Conservation (phyloP, 2,888 invertebrate species). For the Nymphalis urticae region DNA sequence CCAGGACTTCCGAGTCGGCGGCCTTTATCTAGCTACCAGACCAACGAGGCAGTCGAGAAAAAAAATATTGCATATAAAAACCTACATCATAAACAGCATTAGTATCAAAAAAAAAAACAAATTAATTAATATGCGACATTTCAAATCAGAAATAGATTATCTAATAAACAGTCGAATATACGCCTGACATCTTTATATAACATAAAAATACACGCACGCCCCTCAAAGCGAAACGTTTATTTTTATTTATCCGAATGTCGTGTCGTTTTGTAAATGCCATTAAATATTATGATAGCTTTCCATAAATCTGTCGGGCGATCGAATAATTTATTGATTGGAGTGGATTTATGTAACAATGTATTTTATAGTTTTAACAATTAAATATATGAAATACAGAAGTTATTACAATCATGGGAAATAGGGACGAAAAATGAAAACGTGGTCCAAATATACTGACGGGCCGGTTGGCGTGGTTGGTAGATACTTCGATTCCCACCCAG, state of each 20-base stretch:
- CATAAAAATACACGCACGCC: conserved; percentile 70
- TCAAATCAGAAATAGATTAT: conserved; percentile 45
- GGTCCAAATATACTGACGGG: no score
- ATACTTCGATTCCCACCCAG: no score
- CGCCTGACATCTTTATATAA: conserved; percentile 74
- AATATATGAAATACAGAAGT: neutral
- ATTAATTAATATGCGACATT: conserved; percentile 12
- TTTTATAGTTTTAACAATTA: neutral
- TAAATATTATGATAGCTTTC: conserved; percentile 70
- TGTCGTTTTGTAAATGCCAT: conserved; percentile 65
- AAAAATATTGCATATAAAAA: no score
- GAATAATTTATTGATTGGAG: conserved; percentile 38
- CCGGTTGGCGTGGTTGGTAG: no score
- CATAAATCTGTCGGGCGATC: conserved; percentile 66
- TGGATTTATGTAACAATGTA: neutral
- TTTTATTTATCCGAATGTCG: conserved; percentile 52
- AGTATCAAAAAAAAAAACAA: neutral
- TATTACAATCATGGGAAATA: neutral
- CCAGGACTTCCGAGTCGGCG: no score
- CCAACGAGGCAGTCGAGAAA: no score
- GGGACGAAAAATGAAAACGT: no score
- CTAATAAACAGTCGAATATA: conserved; percentile 69
- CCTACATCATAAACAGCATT: no score
- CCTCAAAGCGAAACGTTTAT: conserved; percentile 58
- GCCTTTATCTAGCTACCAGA: no score